Evolutionary conservation across 1,140 invertebrate genomes (phyloP), one percentile per base, ranked within the genome.

Genomic region (Sitodiplosis mosellana): DNA sequence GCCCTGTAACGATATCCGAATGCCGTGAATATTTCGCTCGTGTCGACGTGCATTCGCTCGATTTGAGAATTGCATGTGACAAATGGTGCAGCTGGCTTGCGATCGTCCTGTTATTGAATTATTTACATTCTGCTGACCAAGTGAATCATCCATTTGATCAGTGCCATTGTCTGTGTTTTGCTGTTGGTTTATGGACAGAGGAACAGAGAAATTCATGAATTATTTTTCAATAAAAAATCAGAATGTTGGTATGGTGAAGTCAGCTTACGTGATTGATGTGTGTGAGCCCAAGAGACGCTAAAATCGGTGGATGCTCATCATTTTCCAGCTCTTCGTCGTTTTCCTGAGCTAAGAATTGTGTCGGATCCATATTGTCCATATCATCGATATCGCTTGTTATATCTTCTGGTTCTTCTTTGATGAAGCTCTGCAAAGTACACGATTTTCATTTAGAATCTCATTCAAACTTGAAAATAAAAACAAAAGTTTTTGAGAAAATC

Each of bases 11-110:
- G 17, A 22, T 37, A 20, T 61, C 61, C 10, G 15, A 10, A 46
- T 45, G 14, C 60, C 59, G 50, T 64, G 62, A 36, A 64, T 48
- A 49, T 64, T 64, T 2, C 60, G 57, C 21, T 64, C 62, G 38
- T 64, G 62, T 1, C 62, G 60, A 8, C 61, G 58, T 18, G 62
- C 62, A 54, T 64, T 64, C 21, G 62, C 61, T 3, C 61, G 58
- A 19, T 62, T 64, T 17, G 61, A 64, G 46, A 64, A 64, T 51
- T 62, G 58, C 27, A 64, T 47, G 45, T 63, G 63, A 47, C 62
- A 64, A 8, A 62, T 58, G 14, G 60, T 56, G 36, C 49, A 50
- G 6, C 44, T 46, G 33, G 45, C 33, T 37, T 33, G 41, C 12
- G 40, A 22, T 45, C 22, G 40, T 18, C 27, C 27, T 27, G 27